Evolutionary conservation across 1,140 invertebrate genomes (phyloP), one percentile per base, ranked within the genome.

Genomic region (Brachystomella parvula): DNA sequence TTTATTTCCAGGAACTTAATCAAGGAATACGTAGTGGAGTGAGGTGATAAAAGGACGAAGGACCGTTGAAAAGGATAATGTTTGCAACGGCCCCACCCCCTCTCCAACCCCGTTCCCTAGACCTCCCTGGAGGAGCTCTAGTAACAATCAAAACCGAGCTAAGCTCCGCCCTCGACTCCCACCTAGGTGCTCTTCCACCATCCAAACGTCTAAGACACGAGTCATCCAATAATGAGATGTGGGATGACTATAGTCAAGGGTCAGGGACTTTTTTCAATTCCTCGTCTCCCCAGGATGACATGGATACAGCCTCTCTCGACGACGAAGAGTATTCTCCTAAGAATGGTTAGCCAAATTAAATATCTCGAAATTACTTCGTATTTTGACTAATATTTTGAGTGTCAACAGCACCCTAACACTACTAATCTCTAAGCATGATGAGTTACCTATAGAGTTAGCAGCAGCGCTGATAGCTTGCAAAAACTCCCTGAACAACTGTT

Each of bases 151-250:
- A 71, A 47, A 68, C 63, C 9, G 69, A 60, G n/a, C 63, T 26
- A 30, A 59, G 39, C 65, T 49, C 21, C 31, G 35, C 33, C 47
- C 32, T 32, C 21, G 35, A 61, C 12, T 47, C 35, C 58, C 31
- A 32, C 30, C 39, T 61, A 15, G 63, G 47, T 33, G 69, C 63
- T 58, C 60, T 67, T 47, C 69, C 66, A 59, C 69, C 69, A 29
- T 33, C 69, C n/a, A 71, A 71, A 57, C 56, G 64, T 65, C 57
- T 71, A 32, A 44, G 69, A 49, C 69, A 71, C 66, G 69, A 71
- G 32, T 71, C 69, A 26, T 68, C 69, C 19, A 71, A 62, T 39
- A 70, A 70, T 53, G 69, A 71, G 56, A 53, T 53, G 21, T 71
- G 69, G 69, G 69, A 64, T 32, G 69, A 71, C 57, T 62, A 21